phyloP scores from a whole-genome alignment of 2,888 invertebrate species.

The Auanema freiburgensis region DNA sequence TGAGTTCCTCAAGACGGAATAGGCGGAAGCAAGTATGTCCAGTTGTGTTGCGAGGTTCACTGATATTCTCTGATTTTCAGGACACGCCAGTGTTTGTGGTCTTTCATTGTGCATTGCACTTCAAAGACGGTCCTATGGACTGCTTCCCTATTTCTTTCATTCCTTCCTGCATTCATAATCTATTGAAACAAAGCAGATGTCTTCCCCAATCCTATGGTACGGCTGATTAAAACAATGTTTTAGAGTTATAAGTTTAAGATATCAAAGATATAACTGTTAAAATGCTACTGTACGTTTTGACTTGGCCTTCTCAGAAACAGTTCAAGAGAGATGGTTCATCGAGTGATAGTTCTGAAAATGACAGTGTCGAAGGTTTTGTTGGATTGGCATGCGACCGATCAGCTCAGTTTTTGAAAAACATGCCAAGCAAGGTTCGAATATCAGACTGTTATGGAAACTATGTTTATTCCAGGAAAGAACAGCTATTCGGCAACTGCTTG shows the following conservation, averaged over 20 bases:
- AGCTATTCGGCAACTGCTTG: conserved; percentile 22
- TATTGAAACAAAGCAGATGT: conserved; percentile 18
- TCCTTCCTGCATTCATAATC: conserved; percentile 37
- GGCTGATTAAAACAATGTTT: too few species aligned
- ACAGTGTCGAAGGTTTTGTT: background rate
- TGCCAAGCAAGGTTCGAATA: conserved; percentile 7
- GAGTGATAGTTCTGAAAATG: conserved; percentile 1
- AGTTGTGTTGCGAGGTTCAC: too few species aligned
- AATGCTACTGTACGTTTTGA: conserved; percentile 43
- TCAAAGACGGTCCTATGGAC: conserved; percentile 23
- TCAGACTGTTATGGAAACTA: background rate
- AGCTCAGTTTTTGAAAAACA: conserved; percentile 4
- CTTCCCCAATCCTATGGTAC: background rate
- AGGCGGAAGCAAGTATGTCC: background rate
- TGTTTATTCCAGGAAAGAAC: conserved; percentile 10
- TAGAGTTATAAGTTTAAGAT: conserved; percentile 10
- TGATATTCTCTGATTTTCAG: background rate
- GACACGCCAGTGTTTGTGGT: conserved; percentile 39
- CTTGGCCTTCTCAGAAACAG: conserved; percentile 32
- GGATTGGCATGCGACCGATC: background rate
- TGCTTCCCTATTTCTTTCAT: conserved; percentile 37
- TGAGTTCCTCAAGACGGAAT: background rate
- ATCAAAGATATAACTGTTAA: conserved; percentile 25
- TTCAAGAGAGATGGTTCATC: background rate
- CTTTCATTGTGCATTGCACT: conserved; percentile 35